Evolutionary conservation across 2,113 vertebrate species (phyloP), one percentile per base, ranked within the genome.

Genomic region (Nymphicus hollandicus): DNA sequence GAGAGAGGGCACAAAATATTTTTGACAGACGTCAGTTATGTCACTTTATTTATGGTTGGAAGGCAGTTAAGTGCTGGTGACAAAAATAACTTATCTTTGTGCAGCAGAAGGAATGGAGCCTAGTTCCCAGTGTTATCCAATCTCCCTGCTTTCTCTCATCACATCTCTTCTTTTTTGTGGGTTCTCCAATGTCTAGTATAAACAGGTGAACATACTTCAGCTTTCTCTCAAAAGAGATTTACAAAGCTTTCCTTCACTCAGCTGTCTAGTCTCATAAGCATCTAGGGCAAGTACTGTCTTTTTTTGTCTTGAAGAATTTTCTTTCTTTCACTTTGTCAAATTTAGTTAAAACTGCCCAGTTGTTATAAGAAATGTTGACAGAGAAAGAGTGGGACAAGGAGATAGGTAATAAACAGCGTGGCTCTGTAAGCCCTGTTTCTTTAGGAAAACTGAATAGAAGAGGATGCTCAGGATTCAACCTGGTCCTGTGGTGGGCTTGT

Each of bases 311-410:
- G 43, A 73, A 88, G 68, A 86, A 66, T 93, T 88, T 93, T 93
- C 19, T 77, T 88, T 61, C 50, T 81, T 23, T 96, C 81, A 89
- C 43, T 94, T 71, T 93, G 83, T 90, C 92, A 93, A 90, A 97
- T 93, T 94, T 90, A 41, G 44, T 94, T 93, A 92, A 94, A 92
- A 90, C 58, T 86, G 10, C 60, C n/a, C 60, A 27, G 22, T 33
- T 77, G 22, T 31, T 83, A 7, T 18, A 61, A 82, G 53, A 96
- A 82, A 65, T 80, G 93, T 70, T 86, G 79, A 37, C 71, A 90
- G 29, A 47, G 43, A 79, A 95, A 86, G 27, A 90, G 82, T 29
- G 37, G 44, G 63, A 81, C 24, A 69, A 86, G 31, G 44, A 80
- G 53, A 44, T 10, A 70, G 28, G 27, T 47, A 91, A 72, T 66